Conservation (phyloP, 2,888 invertebrate genomes). For the Eilema depressum region DNA sequence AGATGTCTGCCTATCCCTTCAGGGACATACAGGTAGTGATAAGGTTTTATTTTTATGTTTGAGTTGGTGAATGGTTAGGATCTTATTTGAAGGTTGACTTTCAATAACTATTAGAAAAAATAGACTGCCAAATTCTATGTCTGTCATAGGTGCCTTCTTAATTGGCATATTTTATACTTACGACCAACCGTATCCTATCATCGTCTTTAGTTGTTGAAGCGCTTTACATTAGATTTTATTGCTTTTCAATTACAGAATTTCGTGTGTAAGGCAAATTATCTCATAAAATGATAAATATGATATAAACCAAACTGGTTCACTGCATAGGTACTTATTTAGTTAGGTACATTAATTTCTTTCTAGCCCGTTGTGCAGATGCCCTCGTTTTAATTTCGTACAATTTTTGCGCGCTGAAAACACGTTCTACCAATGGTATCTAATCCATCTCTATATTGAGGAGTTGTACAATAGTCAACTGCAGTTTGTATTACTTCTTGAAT, state of each 20-base stretch:
- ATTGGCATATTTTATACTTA: no score
- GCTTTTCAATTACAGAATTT: not conserved
- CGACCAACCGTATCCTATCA: not conserved
- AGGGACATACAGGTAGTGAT: not conserved
- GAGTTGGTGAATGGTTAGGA: not conserved
- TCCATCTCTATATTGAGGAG: slow-evolving; percentile 26
- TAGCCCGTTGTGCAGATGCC: slow-evolving; percentile 39
- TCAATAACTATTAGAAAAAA: not conserved
- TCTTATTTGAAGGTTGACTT: not conserved
- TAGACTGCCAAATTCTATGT: no score
- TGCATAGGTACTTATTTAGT: slow-evolving; percentile 36
- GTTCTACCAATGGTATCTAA: slow-evolving; percentile 38
- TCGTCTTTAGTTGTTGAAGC: not conserved
- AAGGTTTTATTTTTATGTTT: not conserved
- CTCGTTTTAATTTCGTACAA: slow-evolving; percentile 43
- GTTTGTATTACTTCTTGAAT: slow-evolving; percentile 29
- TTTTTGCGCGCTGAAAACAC: slow-evolving; percentile 47
- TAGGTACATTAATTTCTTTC: slow-evolving; percentile 38
- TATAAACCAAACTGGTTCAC: slow-evolving; percentile 33
- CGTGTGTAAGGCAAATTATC: slow-evolving; percentile 11
- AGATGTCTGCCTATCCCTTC: not conserved
- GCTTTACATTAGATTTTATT: not conserved
- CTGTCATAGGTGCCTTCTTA: no score
- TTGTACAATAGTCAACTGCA: slow-evolving; percentile 35
- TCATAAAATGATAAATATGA: slow-evolving; percentile 15